Evolutionary conservation across 2,797 vertebrate species (phyloP).

Genomic region (Champsocephalus gunnari): DNA sequence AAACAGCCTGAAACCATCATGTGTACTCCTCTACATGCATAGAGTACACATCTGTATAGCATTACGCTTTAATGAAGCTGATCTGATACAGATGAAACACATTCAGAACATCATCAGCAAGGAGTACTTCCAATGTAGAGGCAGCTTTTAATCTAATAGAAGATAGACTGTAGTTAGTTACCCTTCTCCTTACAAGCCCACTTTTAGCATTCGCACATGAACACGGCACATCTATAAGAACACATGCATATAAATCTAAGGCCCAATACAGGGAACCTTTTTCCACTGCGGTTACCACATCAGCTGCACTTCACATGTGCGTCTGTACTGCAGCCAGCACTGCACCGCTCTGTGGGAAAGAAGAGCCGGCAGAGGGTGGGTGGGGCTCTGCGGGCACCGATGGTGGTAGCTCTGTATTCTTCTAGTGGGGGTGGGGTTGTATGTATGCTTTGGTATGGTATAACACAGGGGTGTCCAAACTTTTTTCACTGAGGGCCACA

Average conservation of each 20-base stretch:
- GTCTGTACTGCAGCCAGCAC: constrained; percentile 47
- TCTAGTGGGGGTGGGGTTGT: constrained; percentile 9
- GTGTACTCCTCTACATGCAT: constrained; percentile 8
- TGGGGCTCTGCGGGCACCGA: constrained; percentile 49
- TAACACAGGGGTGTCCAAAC: too few relatives aligned
- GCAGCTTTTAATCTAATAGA: not conserved
- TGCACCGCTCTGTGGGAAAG: constrained; percentile 49
- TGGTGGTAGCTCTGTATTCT: constrained; percentile 33
- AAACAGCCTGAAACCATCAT: constrained; percentile 31
- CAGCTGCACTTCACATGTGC: constrained; percentile 71
- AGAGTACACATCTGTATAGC: constrained; percentile 36
- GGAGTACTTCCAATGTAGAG: constrained; percentile 9
- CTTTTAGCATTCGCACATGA: constrained; percentile 15
- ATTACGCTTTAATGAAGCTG: constrained; percentile 25
- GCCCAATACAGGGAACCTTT: constrained; percentile 56
- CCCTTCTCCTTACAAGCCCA: constrained; percentile 18
- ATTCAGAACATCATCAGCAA: constrained; percentile 18
- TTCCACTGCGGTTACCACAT: constrained; percentile 68
- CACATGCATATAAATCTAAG: constrained; percentile 52
- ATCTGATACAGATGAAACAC: constrained; percentile 30
- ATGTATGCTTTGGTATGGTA: constrained; percentile 10
- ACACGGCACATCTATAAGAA: constrained; percentile 22
- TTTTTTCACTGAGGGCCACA: too few relatives aligned
- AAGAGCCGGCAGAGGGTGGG: constrained; percentile 42
- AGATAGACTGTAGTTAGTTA: constrained; percentile 18